Evolutionary conservation across 2,888 invertebrate genomes (phyloP).

Genomic region (Lampropteryx suffumata): DNA sequence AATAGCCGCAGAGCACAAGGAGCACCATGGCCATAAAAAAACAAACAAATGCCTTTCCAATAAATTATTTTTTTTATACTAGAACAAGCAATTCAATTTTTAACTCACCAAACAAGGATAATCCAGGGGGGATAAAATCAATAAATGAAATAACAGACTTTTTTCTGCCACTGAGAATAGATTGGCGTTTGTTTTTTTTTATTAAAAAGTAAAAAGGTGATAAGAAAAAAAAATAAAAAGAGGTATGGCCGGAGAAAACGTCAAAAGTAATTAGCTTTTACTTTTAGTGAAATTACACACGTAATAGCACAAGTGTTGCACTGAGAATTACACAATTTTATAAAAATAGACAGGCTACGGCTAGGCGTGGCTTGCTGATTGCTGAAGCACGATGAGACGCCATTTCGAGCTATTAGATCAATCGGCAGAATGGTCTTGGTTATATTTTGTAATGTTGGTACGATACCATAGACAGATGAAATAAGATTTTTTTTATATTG

Average conservation of each 20-base stretch:
- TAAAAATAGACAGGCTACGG: constrained; percentile 8
- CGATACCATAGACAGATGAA: background rate
- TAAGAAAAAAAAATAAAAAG: constrained; percentile 57
- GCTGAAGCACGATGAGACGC: constrained; percentile 38
- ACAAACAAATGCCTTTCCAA: too few relatives aligned
- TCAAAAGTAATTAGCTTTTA: background rate
- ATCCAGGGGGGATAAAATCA: too few relatives aligned
- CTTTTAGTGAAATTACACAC: too few relatives aligned
- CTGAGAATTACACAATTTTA: background rate
- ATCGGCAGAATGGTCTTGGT: background rate
- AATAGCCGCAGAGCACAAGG: too few relatives aligned
- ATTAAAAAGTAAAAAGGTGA: constrained; percentile 57
- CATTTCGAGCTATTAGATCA: constrained; percentile 44
- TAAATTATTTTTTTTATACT: too few relatives aligned
- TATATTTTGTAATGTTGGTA: background rate
- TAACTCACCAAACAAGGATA: too few relatives aligned
- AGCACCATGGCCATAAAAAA: too few relatives aligned
- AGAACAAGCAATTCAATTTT: too few relatives aligned
- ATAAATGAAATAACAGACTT: constrained; percentile 3
- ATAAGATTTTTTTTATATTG: too few relatives aligned
- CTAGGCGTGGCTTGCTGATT: constrained; percentile 31
- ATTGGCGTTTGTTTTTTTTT: constrained; percentile 75
- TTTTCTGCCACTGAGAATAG: constrained; percentile 46
- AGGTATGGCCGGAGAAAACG: constrained; percentile 47
- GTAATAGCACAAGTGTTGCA: too few relatives aligned